Evolutionary conservation across 37 sponge, comb jelly and placozoan species (phyloP), one percentile per base, ranked within the genome.

Genomic region (Crambe crambe): DNA sequence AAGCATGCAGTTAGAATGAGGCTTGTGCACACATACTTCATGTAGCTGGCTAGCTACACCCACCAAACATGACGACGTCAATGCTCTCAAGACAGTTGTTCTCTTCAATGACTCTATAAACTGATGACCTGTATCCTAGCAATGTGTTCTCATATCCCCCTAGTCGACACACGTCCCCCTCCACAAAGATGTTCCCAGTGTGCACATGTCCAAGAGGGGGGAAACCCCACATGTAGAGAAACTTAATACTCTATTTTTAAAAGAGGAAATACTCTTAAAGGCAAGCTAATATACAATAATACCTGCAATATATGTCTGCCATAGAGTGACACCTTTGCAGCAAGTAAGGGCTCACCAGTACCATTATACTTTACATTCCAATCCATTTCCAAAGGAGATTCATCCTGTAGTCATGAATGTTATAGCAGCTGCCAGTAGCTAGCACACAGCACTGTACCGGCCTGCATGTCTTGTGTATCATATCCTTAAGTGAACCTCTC

Each of bases 111-210:
- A 66, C 58, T 4, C 44, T 68, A 42, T 83, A 62, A 34, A 47
- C 31, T 3, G 85, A 54, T 32, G 84, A 69, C 69, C 77, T 77
- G 75, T 84, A 84, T 15, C 90, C 85, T 47, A 89, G 71, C 37
- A 89, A 31, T 2, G 76, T 68, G 69, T 89, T 84, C 68, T 89
- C 85, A 75, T 82, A 84, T n/a, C 90, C 85, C 0, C 68, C 58
- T 31, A 89, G 29, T 58, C 56, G 54, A 37, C 90, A 90, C 17
- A 41, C 3, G 25, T 58, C 60, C 21, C 40, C 78, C 8, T 85
- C 77, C 36, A 90, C 57, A 39, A 85, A 78, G 29, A 85, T 72
- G 68, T 90, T 90, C 3, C 90, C 90, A 69, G 62, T 64, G 35
- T 90, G 90, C 37, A 90, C 40, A 26, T 90, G 76, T 1, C 82